Evolutionary conservation across 2,888 invertebrate genomes (phyloP).

Genomic region (Alsophila aescularia): DNA sequence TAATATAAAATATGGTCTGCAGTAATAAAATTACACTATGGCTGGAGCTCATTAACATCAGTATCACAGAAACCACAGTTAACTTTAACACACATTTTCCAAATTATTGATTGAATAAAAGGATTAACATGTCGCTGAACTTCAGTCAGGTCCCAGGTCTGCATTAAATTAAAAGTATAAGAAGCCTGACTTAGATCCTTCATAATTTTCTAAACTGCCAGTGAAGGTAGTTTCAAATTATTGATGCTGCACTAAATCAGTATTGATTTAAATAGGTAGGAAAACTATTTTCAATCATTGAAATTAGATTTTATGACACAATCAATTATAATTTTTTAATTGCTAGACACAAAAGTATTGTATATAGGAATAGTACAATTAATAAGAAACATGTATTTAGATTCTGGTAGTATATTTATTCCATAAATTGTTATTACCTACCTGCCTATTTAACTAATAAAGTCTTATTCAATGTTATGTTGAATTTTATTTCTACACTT

Average conservation of each 20-base stretch:
- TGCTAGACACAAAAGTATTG: slow-evolving; percentile 8
- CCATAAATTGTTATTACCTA: slow-evolving; percentile 13
- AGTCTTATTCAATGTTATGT: slow-evolving; percentile 34
- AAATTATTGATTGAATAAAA: no score
- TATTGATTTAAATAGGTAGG: slow-evolving; percentile 25
- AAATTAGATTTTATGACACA: background rate
- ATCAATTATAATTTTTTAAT: background rate
- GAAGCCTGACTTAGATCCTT: background rate
- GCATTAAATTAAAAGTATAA: no score
- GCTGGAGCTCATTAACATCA: no score
- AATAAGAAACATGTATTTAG: slow-evolving; percentile 14
- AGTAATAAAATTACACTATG: no score
- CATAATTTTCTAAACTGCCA: background rate
- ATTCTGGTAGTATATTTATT: slow-evolving; percentile 24
- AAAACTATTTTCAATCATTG: background rate
- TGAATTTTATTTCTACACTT: slow-evolving; percentile 3
- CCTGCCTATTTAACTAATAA: slow-evolving; percentile 34
- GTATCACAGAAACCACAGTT: no score
- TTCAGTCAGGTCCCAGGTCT: no score
- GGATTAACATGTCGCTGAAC: no score
- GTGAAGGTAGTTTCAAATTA: background rate
- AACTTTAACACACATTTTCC: no score
- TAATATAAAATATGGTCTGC: no score
- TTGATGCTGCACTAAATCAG: slow-evolving; percentile 23
- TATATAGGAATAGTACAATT: slow-evolving; percentile 18